Percentiles rank a stretch among this genome's conserved stretches.
These are phyloP conservation scores for Platycheirus albimanus DNA, from an alignment of 2,888 invertebrate genomes.

Conservation along the genomic window DNA sequence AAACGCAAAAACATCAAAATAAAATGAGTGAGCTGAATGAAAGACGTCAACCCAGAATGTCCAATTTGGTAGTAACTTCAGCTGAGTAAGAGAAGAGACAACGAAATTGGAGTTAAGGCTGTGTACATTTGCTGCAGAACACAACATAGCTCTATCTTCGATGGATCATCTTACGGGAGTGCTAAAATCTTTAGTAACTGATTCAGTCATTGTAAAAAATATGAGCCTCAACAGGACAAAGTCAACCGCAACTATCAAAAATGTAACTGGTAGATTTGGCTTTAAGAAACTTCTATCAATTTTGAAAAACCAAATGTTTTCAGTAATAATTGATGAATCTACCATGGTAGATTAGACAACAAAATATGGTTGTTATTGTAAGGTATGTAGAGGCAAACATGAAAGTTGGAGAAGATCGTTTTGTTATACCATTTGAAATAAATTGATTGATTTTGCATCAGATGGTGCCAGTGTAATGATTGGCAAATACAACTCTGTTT, in stretches of 20 bases:
- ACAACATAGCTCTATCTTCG: background rate
- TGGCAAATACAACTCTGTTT: conserved; percentile 15
- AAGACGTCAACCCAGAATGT: conserved; percentile 1
- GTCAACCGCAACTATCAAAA: background rate
- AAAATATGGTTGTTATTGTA: background rate
- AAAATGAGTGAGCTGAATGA: too few relatives aligned
- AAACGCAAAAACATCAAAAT: too few relatives aligned
- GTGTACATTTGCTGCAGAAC: conserved; percentile 10
- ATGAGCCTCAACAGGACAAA: background rate
- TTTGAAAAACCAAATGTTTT: background rate
- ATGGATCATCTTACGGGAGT: background rate
- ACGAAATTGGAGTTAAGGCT: background rate
- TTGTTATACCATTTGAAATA: background rate
- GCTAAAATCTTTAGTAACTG: background rate
- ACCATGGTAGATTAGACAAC: background rate
- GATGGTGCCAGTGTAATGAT: conserved; percentile 21
- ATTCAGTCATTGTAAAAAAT: conserved; percentile 1
- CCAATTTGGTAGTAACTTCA: background rate
- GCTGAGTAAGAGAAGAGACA: background rate
- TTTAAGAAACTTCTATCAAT: background rate
- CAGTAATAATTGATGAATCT: conserved; percentile 10
- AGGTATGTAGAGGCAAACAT: background rate
- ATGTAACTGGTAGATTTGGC: conserved; percentile 1
- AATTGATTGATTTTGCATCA: conserved; percentile 28
- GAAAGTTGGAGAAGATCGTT: background rate